phyloP scores from a whole-genome alignment of 2,113 vertebrate species.

The Ia io region DNA sequence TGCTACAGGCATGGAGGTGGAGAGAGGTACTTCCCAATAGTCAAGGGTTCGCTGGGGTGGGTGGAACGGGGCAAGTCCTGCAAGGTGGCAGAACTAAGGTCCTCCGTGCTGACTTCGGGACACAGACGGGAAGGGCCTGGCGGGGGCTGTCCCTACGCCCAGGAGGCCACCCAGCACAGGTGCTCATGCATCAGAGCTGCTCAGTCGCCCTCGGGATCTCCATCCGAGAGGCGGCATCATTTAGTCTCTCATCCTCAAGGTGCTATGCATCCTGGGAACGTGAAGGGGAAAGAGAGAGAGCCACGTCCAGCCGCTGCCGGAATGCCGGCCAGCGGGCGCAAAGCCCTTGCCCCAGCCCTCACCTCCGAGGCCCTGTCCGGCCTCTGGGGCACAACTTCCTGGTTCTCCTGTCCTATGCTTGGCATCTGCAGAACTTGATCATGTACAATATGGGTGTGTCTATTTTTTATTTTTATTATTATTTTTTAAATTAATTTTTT shows the following conservation, averaged over 20 bases:
- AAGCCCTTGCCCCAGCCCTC: constrained; percentile 13
- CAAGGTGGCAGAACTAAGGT: constrained; percentile 27
- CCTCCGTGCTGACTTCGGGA: constrained; percentile 53
- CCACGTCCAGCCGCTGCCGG: constrained; percentile 53
- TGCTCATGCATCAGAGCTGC: constrained; percentile 59
- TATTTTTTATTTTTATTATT: not conserved
- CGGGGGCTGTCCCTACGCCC: constrained; percentile 4
- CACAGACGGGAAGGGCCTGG: constrained; percentile 13
- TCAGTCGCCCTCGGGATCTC: constrained; percentile 68
- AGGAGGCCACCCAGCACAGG: constrained; percentile 4
- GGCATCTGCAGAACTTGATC: not conserved
- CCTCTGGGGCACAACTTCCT: not conserved
- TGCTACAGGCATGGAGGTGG: not conserved
- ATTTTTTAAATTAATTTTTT: too few relatives aligned
- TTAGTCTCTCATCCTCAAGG: constrained; percentile 69
- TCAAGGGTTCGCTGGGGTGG: not conserved
- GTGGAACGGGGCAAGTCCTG: not conserved
- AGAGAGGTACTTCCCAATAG: not conserved
- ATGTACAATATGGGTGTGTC: not conserved
- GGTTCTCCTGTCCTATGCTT: not conserved
- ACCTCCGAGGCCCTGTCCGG: not conserved
- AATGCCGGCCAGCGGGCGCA: not conserved
- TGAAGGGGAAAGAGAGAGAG: constrained; percentile 61
- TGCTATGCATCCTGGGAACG: constrained; percentile 69
- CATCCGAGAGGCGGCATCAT: constrained; percentile 58